Conservation (phyloP, 2,797 vertebrate genomes). For the Phrynocephalus guinanensis region DNA sequence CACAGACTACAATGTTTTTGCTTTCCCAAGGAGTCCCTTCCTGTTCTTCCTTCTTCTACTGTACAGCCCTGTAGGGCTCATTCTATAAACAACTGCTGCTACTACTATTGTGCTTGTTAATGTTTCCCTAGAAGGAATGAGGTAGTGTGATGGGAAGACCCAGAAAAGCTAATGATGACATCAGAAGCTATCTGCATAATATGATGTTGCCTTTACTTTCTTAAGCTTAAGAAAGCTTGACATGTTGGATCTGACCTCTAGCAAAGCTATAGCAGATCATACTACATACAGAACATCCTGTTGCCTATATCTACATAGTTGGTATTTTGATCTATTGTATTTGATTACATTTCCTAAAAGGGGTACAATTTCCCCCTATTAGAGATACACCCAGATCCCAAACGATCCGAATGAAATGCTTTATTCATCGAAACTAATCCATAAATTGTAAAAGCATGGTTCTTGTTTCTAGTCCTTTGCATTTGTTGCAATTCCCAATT, state of each 20-base stretch:
- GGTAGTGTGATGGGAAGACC: too few species aligned
- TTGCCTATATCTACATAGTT: neutral
- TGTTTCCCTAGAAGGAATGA: neutral
- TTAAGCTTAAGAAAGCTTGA: conserved; percentile 1
- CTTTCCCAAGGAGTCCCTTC: neutral
- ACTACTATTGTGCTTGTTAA: neutral
- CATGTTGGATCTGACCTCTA: neutral
- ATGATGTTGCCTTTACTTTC: neutral
- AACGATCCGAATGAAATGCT: neutral
- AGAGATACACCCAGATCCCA: neutral
- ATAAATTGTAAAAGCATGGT: neutral
- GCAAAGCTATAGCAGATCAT: neutral
- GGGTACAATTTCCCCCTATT: neutral
- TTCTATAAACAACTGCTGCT: neutral
- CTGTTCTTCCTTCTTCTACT: neutral
- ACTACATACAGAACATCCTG: neutral
- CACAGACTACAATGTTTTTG: neutral
- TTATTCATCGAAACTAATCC: neutral
- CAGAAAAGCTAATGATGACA: neutral
- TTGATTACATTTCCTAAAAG: neutral
- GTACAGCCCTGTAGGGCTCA: neutral
- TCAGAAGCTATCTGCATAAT: neutral
- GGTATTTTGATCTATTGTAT: neutral
- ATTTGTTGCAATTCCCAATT: neutral
- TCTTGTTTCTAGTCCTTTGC: neutral